Conservation (phyloP, 1,140 invertebrate genomes). For the Drosophila arawakana region DNA sequence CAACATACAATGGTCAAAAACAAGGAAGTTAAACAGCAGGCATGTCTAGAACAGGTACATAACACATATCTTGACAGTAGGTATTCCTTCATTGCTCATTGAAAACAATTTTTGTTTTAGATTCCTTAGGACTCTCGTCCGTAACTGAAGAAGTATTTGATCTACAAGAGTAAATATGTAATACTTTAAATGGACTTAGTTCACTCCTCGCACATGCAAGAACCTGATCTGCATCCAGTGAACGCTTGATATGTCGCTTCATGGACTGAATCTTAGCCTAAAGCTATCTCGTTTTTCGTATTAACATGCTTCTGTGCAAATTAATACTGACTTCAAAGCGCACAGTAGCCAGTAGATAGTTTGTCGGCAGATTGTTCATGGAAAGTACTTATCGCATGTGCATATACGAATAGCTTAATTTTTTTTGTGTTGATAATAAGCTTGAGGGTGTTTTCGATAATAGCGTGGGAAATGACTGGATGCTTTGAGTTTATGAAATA, state of each 20-base stretch:
- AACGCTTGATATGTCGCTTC: constrained; percentile 1
- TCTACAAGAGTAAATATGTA: no score
- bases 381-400: constrained; percentile 16
- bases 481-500: constrained; percentile 28
- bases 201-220: background rate
- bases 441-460: constrained; percentile 58
- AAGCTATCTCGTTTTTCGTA: constrained; percentile 73
- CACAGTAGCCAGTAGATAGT: constrained; percentile 32
- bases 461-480: constrained; percentile 68
- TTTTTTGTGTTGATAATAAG: constrained; percentile 21
- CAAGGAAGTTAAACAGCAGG: constrained; percentile 47
- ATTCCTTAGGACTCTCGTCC: background rate
- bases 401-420: constrained; percentile 4
- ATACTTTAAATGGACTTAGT: no score
- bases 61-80: constrained; percentile 6
- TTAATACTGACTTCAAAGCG: constrained; percentile 47
- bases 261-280: constrained; percentile 32
- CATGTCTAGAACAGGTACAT: constrained; percentile 49
- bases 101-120: background rate
- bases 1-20: constrained; percentile 34
- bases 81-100: background rate
- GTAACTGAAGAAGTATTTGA: background rate
- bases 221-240: background rate
- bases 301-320: constrained; percentile 63
- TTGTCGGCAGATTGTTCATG: constrained; percentile 1